Evolutionary conservation across 1,140 invertebrate genomes (phyloP).

Genomic region (Dufourea novaeangliae): DNA sequence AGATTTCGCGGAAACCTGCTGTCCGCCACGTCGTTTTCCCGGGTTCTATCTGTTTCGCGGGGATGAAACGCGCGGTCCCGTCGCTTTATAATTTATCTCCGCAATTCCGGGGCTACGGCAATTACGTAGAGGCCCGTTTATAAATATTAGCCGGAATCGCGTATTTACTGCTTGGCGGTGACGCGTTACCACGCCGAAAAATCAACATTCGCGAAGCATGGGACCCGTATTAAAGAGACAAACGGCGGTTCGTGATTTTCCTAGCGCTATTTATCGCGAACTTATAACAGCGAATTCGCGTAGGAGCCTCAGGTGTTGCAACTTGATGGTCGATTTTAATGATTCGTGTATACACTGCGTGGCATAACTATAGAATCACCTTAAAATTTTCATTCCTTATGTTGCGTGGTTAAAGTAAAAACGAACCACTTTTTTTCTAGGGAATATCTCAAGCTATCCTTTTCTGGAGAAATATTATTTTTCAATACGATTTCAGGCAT

Average conservation of each 20-base stretch:
- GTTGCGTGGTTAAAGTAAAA: too few species aligned
- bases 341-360: too few species aligned
- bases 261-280: too few species aligned
- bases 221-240: neutral
- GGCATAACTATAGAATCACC: too few species aligned
- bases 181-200: neutral
- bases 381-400: too few species aligned
- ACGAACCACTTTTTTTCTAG: too few species aligned
- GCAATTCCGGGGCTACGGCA: constrained; percentile 3
- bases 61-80: neutral
- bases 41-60: neutral
- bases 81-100: constrained; percentile 17
- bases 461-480: too few species aligned
- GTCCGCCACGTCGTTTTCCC: neutral
- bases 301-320: too few species aligned
- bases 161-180: neutral
- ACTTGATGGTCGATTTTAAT: too few species aligned
- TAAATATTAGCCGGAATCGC: constrained; percentile 33
- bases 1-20: constrained; percentile 14
- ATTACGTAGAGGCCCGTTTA: constrained; percentile 28
- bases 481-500: too few species aligned
- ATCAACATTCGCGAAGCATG: constrained; percentile 7
- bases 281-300: too few species aligned
- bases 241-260: neutral
- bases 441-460: too few species aligned